These are phyloP conservation scores for Melanerpes formicivorus DNA, from an alignment of 2,113 vertebrate genomes.

Conservation along the genomic window DNA sequence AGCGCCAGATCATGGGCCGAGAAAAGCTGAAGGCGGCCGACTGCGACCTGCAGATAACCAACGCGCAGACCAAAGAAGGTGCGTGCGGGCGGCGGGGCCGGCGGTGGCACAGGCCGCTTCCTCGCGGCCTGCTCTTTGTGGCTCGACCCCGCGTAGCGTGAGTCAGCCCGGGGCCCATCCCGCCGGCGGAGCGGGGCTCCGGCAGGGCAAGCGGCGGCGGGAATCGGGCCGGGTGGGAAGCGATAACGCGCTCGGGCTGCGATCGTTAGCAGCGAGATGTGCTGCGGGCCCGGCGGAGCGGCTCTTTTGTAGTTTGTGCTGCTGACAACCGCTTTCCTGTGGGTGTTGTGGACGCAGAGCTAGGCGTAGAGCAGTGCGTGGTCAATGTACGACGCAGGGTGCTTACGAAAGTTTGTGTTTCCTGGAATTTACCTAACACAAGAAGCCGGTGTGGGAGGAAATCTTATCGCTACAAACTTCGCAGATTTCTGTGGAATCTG, in stretches of 20 bases:
- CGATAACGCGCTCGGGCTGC: background rate
- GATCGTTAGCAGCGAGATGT: rapidly evolving
- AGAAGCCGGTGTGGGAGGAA: rapidly evolving
- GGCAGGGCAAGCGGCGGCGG: too few relatives aligned
- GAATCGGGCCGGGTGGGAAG: background rate
- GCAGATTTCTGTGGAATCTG: background rate
- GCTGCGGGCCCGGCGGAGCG: background rate
- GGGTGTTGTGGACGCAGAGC: background rate
- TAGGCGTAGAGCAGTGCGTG: rapidly evolving
- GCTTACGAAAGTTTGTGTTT: background rate
- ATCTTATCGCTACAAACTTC: rapidly evolving
- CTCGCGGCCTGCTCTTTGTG: background rate
- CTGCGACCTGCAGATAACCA: conserved; percentile 96
- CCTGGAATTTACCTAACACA: background rate
- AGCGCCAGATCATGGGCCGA: conserved; percentile 94
- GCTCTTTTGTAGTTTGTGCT: background rate
- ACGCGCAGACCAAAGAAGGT: conserved; percentile 97
- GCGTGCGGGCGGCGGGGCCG: background rate
- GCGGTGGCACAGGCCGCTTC: background rate
- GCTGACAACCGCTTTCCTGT: rapidly evolving
- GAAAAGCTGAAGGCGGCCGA: conserved; percentile 93
- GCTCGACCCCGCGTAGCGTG: background rate
- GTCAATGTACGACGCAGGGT: rapidly evolving
- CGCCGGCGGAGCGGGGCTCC: background rate
- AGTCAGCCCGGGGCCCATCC: background rate